Evolutionary conservation across 1,140 invertebrate species (phyloP), one percentile per base, ranked within the genome.

Genomic region (Drosophila sp.): DNA sequence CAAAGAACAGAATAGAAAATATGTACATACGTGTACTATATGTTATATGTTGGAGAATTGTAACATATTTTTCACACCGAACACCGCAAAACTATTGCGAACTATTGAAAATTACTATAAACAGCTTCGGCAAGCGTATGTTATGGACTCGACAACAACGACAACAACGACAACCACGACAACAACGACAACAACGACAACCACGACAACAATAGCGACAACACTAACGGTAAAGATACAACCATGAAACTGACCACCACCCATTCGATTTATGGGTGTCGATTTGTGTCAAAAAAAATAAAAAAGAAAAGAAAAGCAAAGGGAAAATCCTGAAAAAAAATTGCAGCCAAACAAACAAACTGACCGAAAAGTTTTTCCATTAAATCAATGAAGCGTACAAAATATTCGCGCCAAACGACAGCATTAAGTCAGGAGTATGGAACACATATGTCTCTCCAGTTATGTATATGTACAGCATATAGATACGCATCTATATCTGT

Each of bases 331-430:
- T 9, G 0, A 41, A 58, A 34, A 41, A 18, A 45, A 11, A 34
- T 29, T 16, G 11, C 43, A 72, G 32, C 40, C 59, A 65, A 54
- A 59, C 62, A 69, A 75, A 62, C 41, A 75, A 82, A 67, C 40
- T 71, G 59, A 69, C 64, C 67, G 61, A 82, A 89, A 87, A 87
- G 72, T 87, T 87, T 87, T 87, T 73, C 83, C 83, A 87, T 87
- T 87, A 89, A 89, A 89, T 87, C 83, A 87, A 87, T 87, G 83
- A 83, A 87, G 79, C 79, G 83, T 50, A 72, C 65, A 87, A 89
- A 89, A 89, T 78, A 86, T 76, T 86, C 81, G 82, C 81, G 77
- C 81, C 75, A 75, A 78, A 45, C 69, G 69, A 84, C 69, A 82
- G 74, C 63, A 84, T 78, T 53, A 69, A 81, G 73, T 80, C 57